Percentiles rank a stretch among this genome's conserved stretches.
These are phyloP conservation scores for Cyclophora punctaria DNA, from an alignment of 2,888 invertebrate genomes.

Conservation along the genomic window DNA sequence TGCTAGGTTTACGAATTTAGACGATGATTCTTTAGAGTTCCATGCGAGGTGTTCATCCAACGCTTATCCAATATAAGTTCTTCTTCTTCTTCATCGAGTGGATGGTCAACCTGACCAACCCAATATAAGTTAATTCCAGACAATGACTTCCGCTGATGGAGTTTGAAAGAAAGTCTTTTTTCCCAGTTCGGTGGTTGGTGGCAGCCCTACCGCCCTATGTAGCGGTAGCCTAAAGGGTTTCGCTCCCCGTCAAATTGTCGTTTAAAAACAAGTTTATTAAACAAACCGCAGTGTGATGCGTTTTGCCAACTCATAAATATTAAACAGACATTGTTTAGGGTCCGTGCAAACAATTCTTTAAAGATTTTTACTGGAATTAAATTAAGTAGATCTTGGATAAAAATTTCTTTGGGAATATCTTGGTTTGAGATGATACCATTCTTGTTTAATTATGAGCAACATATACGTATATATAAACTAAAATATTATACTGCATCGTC, in stretches of 20 bases:
- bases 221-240: constrained; percentile 65
- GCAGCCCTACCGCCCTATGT: constrained; percentile 42
- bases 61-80: too few species aligned
- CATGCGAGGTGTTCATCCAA: too few species aligned
- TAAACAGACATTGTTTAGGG: constrained; percentile 31
- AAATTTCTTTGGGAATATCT: background rate
- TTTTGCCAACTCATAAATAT: constrained; percentile 71
- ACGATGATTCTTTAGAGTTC: too few species aligned
- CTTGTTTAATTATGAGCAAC: background rate
- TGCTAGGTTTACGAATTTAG: too few species aligned
- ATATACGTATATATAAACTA: background rate
- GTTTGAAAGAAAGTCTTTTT: too few species aligned
- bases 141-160: too few species aligned
- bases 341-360: background rate
- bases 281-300: constrained; percentile 70
- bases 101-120: too few species aligned
- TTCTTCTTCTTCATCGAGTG: too few species aligned
- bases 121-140: too few species aligned
- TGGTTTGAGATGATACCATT: background rate
- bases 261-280: constrained; percentile 73
- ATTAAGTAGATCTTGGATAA: background rate
- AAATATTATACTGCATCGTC: background rate
- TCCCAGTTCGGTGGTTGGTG: constrained; percentile 3
- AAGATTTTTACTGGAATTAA: background rate
- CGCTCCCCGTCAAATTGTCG: constrained; percentile 59